Evolutionary conservation across 2,113 vertebrate genomes (phyloP).

Genomic region (Nicator chloris): DNA sequence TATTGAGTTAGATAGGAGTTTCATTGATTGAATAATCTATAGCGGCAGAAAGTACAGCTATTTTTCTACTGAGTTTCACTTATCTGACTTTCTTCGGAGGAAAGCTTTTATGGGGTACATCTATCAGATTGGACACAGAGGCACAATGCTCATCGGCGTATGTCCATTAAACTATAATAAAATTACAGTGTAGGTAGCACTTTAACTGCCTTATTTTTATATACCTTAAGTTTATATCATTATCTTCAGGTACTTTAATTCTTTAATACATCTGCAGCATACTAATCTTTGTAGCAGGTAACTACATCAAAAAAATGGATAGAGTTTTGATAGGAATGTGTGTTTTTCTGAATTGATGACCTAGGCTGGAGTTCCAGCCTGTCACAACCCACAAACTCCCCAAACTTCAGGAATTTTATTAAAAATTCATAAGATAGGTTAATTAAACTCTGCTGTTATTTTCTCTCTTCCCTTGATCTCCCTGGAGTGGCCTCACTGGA

Average conservation of each 20-base stretch:
- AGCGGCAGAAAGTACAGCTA: slow-evolving; percentile 44
- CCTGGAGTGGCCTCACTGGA: background rate
- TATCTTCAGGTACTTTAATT: background rate
- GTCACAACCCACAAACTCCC: background rate
- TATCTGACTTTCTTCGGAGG: slow-evolving; percentile 52
- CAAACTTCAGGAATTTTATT: background rate
- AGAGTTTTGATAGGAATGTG: background rate
- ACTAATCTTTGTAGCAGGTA: background rate
- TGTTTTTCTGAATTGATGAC: background rate
- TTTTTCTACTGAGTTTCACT: slow-evolving; percentile 54
- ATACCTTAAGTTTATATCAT: background rate
- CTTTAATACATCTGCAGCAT: background rate
- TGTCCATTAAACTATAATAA: slow-evolving; percentile 29
- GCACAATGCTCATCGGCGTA: background rate
- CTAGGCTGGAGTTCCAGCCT: background rate
- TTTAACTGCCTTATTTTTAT: slow-evolving; percentile 15
- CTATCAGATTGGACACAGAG: slow-evolving; percentile 48
- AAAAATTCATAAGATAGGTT: background rate
- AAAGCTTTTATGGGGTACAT: slow-evolving; percentile 46
- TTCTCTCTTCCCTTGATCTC: background rate
- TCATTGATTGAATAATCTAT: slow-evolving; percentile 61
- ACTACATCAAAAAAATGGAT: background rate
- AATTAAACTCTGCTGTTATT: background rate
- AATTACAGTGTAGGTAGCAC: background rate
- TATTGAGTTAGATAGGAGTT: slow-evolving; percentile 41